Evolutionary conservation across 2,113 vertebrate species (phyloP).

Genomic region (Notiomystis cincta): DNA sequence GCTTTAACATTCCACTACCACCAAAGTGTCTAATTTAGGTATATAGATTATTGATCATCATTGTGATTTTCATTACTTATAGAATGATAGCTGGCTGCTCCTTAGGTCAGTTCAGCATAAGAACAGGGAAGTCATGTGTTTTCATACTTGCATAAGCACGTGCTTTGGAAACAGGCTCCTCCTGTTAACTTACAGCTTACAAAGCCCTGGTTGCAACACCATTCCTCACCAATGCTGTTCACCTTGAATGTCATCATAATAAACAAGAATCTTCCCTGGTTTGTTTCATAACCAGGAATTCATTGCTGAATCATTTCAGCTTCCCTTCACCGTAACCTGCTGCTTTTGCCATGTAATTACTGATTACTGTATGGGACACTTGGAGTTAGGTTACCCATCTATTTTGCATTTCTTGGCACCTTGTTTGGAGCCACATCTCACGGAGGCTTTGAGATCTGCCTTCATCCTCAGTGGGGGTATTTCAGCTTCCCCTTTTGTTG

Average conservation of each 20-base stretch:
- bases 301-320: background rate
- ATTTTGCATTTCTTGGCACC: no score
- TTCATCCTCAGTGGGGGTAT: background rate
- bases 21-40: background rate
- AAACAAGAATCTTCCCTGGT: background rate
- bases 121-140: background rate
- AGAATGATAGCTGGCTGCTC: background rate
- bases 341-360: background rate
- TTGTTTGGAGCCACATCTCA: background rate
- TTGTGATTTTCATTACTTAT: background rate
- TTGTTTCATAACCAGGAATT: background rate
- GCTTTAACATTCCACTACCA: background rate
- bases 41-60: background rate
- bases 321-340: background rate
- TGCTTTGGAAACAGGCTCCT: background rate
- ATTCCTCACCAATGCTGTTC: background rate
- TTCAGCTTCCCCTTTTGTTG: background rate
- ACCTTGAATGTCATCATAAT: background rate
- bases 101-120: no score
- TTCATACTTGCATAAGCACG: rapidly evolving
- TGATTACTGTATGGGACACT: no score
- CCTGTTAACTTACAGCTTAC: background rate
- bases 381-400: background rate
- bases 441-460: background rate
- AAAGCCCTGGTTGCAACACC: background rate